These are phyloP conservation scores for Julus scanicus DNA, from an alignment of 2,888 invertebrate genomes.

Conservation along the genomic window DNA sequence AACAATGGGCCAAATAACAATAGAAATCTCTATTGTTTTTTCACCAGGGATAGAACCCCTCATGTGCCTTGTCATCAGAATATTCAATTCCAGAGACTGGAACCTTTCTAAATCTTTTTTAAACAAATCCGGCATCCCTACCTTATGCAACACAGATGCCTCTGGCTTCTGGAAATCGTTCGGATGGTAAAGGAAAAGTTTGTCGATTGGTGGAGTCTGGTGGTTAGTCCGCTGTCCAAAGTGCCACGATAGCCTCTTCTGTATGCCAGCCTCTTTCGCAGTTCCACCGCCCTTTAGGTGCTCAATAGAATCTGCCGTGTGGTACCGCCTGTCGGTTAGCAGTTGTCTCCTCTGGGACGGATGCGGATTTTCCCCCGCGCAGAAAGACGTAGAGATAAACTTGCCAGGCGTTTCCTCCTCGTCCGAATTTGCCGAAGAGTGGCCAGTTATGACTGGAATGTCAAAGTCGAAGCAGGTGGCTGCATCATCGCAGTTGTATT, in stretches of 20 bases:
- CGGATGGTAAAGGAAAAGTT: not conserved
- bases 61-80: too few relatives aligned
- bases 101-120: too few relatives aligned
- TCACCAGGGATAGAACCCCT: too few relatives aligned
- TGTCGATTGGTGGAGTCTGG: too few relatives aligned
- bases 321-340: conserved; percentile 70
- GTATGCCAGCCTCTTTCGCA: conserved; percentile 69
- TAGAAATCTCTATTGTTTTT: too few relatives aligned
- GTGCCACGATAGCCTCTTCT: conserved; percentile 75
- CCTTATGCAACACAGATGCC: not conserved
- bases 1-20: too few relatives aligned
- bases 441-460: conserved; percentile 67
- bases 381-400: conserved; percentile 61
- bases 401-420: conserved; percentile 63
- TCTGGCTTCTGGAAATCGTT: conserved; percentile 12
- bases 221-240: conserved; percentile 66
- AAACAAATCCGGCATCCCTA: too few relatives aligned
- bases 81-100: too few relatives aligned
- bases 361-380: conserved; percentile 60
- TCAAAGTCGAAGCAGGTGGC: conserved; percentile 67
- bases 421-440: conserved; percentile 57
- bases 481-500: not conserved
- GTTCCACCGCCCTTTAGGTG: conserved; percentile 69
- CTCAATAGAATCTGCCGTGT: conserved; percentile 76
- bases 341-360: conserved; percentile 66